Evolutionary conservation across 2,888 invertebrate genomes (phyloP).

Genomic region (Rutpela maculata): DNA sequence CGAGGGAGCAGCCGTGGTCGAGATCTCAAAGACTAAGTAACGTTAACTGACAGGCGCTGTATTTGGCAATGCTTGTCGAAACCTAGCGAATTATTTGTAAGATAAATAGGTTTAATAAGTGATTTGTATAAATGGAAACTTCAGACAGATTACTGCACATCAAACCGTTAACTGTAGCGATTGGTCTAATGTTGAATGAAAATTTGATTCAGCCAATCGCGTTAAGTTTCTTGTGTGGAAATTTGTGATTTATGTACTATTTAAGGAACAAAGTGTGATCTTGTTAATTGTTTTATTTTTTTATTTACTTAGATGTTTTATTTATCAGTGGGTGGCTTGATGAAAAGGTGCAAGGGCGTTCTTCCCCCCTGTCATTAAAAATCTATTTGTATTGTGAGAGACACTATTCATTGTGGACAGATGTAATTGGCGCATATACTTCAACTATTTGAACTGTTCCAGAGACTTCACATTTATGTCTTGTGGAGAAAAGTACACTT

Average conservation of each 20-base stretch:
- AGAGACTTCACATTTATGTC: too few relatives aligned
- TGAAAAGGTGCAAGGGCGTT: not conserved
- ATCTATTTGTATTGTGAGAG: too few relatives aligned
- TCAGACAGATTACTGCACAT: not conserved
- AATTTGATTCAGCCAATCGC: too few relatives aligned
- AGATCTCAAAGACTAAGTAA: slow-evolving; percentile 68
- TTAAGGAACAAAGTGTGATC: slow-evolving; percentile 28
- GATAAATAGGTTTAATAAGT: slow-evolving; percentile 17
- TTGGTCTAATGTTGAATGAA: too few relatives aligned
- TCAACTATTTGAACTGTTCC: too few relatives aligned
- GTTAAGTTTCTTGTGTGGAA: too few relatives aligned
- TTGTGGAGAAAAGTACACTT: too few relatives aligned
- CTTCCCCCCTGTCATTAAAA: too few relatives aligned
- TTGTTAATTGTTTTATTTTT: not conserved
- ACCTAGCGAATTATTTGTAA: slow-evolving; percentile 53
- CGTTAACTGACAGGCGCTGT: slow-evolving; percentile 71
- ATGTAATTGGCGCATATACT: too few relatives aligned
- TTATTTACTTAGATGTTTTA: slow-evolving; percentile 20
- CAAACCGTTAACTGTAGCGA: too few relatives aligned
- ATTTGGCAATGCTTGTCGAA: slow-evolving; percentile 65
- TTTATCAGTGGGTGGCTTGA: not conserved
- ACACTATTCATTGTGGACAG: too few relatives aligned
- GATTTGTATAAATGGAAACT: not conserved
- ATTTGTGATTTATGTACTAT: not conserved
- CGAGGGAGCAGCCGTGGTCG: slow-evolving; percentile 84